Percentiles rank a stretch among this genome's conserved stretches.
Evolutionary conservation across 2,888 invertebrate species (phyloP).

Genomic region (Dicranocentrus wangi): DNA sequence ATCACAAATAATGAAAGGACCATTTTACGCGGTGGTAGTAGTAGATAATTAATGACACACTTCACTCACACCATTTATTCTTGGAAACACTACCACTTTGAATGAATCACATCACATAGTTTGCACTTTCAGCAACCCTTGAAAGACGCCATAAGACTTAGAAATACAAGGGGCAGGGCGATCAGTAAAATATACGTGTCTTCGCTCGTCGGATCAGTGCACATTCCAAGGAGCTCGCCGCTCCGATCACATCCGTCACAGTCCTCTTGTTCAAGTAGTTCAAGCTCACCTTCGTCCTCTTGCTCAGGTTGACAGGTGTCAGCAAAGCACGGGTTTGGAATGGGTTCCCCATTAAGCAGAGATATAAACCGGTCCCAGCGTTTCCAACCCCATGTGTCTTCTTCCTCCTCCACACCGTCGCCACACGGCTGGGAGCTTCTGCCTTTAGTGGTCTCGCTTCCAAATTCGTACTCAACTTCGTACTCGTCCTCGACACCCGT

Average conservation of each 20-base stretch:
- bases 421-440: background rate
- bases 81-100: no score
- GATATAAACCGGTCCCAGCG: constrained; percentile 2
- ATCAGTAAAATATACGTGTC: constrained; percentile 6
- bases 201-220: background rate
- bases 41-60: no score
- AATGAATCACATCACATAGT: no score
- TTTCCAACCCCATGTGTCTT: background rate
- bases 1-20: no score
- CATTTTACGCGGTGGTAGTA: no score
- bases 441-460: no score
- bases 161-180: constrained; percentile 1
- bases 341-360: background rate
- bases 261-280: no score
- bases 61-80: no score
- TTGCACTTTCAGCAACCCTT: background rate
- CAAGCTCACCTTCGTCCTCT: no score
- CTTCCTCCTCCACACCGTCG: constrained; percentile 3
- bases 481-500: background rate
- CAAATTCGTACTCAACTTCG: background rate
- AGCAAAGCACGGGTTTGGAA: background rate
- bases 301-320: no score
- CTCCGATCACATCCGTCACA: no score
- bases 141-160: constrained; percentile 15
- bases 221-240: no score